Evolutionary conservation across 2,113 vertebrate species (phyloP).

Genomic region (Vanacampus margaritifer): DNA sequence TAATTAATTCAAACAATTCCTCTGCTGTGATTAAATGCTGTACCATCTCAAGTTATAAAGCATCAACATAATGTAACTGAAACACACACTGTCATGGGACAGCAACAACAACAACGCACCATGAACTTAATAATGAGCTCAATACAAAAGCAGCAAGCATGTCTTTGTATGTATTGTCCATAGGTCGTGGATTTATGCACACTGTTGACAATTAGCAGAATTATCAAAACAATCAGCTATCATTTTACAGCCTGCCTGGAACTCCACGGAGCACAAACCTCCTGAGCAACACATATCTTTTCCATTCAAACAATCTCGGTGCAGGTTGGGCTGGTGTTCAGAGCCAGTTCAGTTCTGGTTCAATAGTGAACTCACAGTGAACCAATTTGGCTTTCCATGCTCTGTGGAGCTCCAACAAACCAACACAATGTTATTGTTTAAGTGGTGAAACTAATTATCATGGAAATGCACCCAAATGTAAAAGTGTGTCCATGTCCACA

Average conservation of each 20-base stretch:
- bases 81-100: not conserved
- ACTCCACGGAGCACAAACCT: slow-evolving; percentile 14
- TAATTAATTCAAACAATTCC: not conserved
- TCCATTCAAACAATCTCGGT: not conserved
- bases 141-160: not conserved
- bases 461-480: slow-evolving; percentile 1
- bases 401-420: not conserved
- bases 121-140: no score
- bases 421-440: not conserved
- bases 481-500: not conserved
- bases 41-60: not conserved
- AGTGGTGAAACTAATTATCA: slow-evolving; percentile 1
- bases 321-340: not conserved
- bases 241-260: slow-evolving; percentile 61
- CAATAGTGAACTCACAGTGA: slow-evolving; percentile 2
- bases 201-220: slow-evolving; percentile 27
- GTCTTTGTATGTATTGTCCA: not conserved
- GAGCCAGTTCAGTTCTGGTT: slow-evolving; percentile 2
- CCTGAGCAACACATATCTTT: not conserved
- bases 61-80: not conserved
- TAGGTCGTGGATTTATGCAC: slow-evolving; percentile 1
- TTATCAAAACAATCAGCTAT: slow-evolving; percentile 54
- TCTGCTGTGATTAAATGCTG: not conserved
- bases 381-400: slow-evolving; percentile 3
- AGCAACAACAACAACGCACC: not conserved